A percentile compares a stretch with the other conserved stretches of the same genome.
These are phyloP conservation scores for Protodeltote pygarga DNA, from an alignment of 2,888 invertebrate species.

Conservation along the genomic window DNA sequence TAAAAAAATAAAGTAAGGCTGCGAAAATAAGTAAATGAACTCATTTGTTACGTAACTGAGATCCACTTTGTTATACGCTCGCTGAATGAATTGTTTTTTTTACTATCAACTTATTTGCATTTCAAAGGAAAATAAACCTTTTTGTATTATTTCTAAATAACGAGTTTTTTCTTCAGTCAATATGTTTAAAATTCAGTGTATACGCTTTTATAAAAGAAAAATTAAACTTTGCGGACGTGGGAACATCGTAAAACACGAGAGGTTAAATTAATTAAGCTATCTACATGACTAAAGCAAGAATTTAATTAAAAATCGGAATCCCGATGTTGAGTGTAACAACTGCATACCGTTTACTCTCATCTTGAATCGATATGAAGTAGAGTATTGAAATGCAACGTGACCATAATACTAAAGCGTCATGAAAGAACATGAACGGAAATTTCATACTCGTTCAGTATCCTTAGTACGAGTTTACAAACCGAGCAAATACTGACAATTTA, in stretches of 20 bases:
- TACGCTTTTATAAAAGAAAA: conserved; percentile 12
- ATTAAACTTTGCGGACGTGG: conserved; percentile 7
- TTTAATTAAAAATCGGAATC: conserved; percentile 21
- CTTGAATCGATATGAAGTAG: conserved; percentile 4
- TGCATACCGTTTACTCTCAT: conserved; percentile 5
- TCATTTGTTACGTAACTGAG: neutral
- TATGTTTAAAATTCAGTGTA: conserved; percentile 16
- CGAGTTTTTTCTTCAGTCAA: conserved; percentile 14
- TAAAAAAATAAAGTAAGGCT: too few relatives aligned
- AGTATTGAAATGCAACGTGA: conserved; percentile 21
- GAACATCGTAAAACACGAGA: conserved; percentile 3
- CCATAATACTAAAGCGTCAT: neutral
- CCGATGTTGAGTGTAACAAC: neutral
- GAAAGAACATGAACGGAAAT: neutral
- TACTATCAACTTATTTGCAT: conserved; percentile 17
- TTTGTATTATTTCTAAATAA: conserved; percentile 14
- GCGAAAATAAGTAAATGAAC: too few relatives aligned
- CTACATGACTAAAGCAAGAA: conserved; percentile 2
- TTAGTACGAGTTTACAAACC: too few relatives aligned
- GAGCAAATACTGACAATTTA: too few relatives aligned
- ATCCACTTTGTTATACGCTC: conserved; percentile 6
- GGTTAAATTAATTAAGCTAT: conserved; percentile 21
- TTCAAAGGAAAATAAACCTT: conserved; percentile 12
- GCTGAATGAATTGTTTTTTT: conserved; percentile 10
- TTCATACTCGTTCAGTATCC: too few relatives aligned